Base-by-base conservation (phyloP, 2,888 invertebrate species). In the Leptopterna dolabrata region DNA sequence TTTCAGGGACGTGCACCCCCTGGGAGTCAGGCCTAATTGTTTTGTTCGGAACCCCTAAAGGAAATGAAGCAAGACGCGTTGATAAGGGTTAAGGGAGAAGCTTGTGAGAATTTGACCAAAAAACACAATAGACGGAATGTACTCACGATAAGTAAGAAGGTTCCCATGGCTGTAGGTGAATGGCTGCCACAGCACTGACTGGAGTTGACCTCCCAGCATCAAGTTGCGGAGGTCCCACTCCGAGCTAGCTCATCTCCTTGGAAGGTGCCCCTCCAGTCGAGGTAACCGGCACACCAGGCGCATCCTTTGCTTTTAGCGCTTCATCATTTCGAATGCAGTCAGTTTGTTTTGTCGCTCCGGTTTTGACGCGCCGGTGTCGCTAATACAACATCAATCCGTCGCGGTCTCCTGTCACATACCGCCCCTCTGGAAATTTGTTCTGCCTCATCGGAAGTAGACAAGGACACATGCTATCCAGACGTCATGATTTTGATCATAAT, bases 61-160 rank as follows among this genome's bases (percentile, higher is more conserved):
- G 85, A 85, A 73, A 73, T 85, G 85, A 85, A 85, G 85, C 85
- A 85, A 85, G 81, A 81, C 70, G 3, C 51, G 78, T 45, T 47
- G 45, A 76, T 43, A 76, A 76, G 41, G 13, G 78, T 45, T 78
- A 11, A n/a, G 45, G 24, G 78, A 78, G 63, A 78, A 78, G 24
- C 78, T 36, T 73, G 41, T n/a, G 73, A 36, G 73, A 43, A 45
- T 78, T 45, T 19, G 55, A n/a, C 24, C 24, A 55, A 29, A 14
- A 70, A 84, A 71, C n/a, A 85, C 85, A 85, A 85, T 85, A 85
- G 85, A 71, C 83, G 83, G 71, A 85, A 85, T 71, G 85, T 85
- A 85, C 85, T 85, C 85, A 85, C 85, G 85, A 85, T 85, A 85
- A 85, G 85, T 45, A 85, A 76, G 76, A 85, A 85, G 73, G 85